Conservation (phyloP, 2,888 invertebrate species). For the Tipula helvola region DNA sequence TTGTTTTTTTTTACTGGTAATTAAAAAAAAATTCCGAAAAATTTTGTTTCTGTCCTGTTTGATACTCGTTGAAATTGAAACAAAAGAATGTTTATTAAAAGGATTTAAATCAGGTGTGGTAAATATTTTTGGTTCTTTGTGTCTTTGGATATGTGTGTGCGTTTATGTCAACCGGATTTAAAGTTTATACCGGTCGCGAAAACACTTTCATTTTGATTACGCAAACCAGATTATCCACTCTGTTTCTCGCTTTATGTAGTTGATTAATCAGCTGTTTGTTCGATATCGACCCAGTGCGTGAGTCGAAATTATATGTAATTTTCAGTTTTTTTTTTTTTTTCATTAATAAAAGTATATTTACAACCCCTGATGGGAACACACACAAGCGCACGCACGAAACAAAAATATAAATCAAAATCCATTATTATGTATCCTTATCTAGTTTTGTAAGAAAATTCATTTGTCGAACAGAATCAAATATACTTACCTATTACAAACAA, state of each 20-base stretch:
- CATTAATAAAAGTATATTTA: background rate
- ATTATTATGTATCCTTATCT: background rate
- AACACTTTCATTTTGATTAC: background rate
- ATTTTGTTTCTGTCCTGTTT: background rate
- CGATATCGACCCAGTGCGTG: background rate
- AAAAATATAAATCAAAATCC: background rate
- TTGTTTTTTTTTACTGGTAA: background rate
- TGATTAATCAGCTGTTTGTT: background rate
- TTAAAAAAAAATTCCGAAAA: background rate
- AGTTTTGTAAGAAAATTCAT: background rate
- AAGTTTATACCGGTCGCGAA: background rate
- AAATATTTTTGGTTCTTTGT: background rate
- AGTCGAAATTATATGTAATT: background rate
- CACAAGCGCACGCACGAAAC: background rate
- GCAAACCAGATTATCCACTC: background rate
- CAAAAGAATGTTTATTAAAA: background rate
- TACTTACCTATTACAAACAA: background rate
- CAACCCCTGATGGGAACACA: background rate
- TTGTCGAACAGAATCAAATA: background rate
- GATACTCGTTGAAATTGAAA: background rate
- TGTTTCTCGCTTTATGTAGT: background rate
- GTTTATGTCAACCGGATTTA: background rate
- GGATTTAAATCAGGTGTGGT: constrained; percentile 4
- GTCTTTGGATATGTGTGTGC: background rate
- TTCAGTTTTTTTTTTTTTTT: background rate